Evolutionary conservation across 2,797 vertebrate species (phyloP).

Genomic region (Cynodonichthys magdalenae): DNA sequence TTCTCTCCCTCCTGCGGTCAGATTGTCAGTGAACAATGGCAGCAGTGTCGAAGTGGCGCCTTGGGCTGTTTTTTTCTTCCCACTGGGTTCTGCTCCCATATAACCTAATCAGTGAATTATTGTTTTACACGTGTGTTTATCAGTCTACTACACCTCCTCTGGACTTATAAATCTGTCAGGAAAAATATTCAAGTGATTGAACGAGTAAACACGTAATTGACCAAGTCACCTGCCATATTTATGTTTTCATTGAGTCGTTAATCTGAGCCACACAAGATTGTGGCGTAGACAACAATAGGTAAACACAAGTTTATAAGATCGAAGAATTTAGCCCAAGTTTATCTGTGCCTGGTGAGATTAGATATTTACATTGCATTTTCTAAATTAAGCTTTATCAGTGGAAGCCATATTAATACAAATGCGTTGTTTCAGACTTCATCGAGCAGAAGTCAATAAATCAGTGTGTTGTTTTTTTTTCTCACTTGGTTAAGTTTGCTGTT

Average conservation of each 20-base stretch:
- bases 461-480: slow-evolving; percentile 47
- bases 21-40: slow-evolving; percentile 68
- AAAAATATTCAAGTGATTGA: slow-evolving; percentile 64
- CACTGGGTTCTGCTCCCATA: slow-evolving; percentile 55
- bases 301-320: slow-evolving; percentile 3
- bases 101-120: slow-evolving; percentile 71
- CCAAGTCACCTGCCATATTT: slow-evolving; percentile 43
- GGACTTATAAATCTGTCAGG: slow-evolving; percentile 74
- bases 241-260: slow-evolving; percentile 48
- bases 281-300: background rate
- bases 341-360: slow-evolving; percentile 17
- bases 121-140: slow-evolving; percentile 65
- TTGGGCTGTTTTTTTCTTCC: slow-evolving; percentile 72
- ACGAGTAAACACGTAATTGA: slow-evolving; percentile 49
- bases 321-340: slow-evolving; percentile 26
- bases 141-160: slow-evolving; percentile 55
- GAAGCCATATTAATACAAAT: slow-evolving; percentile 28
- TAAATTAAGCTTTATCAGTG: slow-evolving; percentile 34
- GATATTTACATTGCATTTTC: slow-evolving; percentile 33
- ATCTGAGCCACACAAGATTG: slow-evolving; percentile 50
- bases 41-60: slow-evolving; percentile 64
- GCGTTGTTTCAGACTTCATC: slow-evolving; percentile 19
- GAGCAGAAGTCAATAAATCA: slow-evolving; percentile 49
- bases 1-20: slow-evolving; percentile 56
- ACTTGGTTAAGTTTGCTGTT: slow-evolving; percentile 61